Evolutionary conservation across 2,113 vertebrate species (phyloP), one percentile per base, ranked within the genome.

Genomic region (Puffinus mauretanicus): DNA sequence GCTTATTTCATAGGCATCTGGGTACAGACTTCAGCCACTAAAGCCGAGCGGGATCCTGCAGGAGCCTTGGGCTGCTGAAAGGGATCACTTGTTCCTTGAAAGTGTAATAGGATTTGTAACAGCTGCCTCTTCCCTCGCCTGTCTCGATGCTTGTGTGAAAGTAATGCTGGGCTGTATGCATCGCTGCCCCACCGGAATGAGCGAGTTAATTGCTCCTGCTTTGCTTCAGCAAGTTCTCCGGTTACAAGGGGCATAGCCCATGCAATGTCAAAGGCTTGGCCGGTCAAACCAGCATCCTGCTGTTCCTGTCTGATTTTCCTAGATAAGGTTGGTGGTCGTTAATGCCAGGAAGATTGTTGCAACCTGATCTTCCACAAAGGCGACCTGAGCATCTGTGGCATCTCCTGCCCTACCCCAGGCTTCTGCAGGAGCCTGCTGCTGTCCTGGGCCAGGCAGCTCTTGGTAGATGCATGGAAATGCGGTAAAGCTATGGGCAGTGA

Each of bases 401-500:
- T 13, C 38, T n/a, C 32, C 82, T 30, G 30, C 46, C n/a, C 55
- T 11, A 2, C 25, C 34, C 36, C 21, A 10, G 49, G 36, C 49
- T 72, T 24, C 27, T 4, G 7, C 15, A 1, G 10, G 21, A n/a
- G 65, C 47, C 47, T 10, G 46, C 34, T 70, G 46, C 42, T 16
- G 29, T 9, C 21, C 52, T 3, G 70, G 27, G 51, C 55, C 72
- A 4, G 34, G 55, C 20, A 4, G 34, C 16, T 14, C 75, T 4
- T 3, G 34, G 34, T 10, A 11, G 27, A 3, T 25, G 7, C 7
- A 1, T 6, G 19, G 61, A 12, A 16, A 17, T 2, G 16, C 1
- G 20, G 47, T 7, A 7, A 24, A 8, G 60, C 36, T 20, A 5
- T 5, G 1, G 24, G 9, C 60, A 17, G 17, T 0, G 5, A 0